These are phyloP conservation scores for Dysmachus trigonus DNA, from an alignment of 2,888 invertebrate genomes.

Conservation along the genomic window DNA sequence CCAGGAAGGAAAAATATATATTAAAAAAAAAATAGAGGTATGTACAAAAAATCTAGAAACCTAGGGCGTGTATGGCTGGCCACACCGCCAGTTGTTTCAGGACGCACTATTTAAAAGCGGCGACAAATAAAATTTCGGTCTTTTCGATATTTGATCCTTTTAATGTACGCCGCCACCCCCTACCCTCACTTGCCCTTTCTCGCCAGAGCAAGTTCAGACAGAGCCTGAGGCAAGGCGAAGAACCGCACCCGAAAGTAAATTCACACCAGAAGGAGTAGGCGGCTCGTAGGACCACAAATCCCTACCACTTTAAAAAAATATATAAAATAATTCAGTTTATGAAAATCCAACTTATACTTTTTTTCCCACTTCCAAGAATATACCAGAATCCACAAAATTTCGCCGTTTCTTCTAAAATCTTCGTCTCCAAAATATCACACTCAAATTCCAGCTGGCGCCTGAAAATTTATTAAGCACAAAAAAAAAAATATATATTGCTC, in stretches of 20 bases:
- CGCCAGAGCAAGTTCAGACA: neutral
- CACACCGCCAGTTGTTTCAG: neutral
- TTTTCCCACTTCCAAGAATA: neutral
- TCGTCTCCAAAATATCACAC: neutral
- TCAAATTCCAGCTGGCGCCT: neutral
- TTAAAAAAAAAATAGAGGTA: too few species aligned
- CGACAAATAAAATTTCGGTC: neutral
- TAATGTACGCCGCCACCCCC: neutral
- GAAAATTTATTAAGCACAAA: neutral
- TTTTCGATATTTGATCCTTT: neutral
- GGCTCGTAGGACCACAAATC: neutral
- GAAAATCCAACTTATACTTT: neutral
- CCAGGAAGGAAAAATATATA: neutral
- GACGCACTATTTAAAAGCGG: neutral
- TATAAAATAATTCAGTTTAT: neutral
- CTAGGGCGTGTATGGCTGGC: constrained; percentile 10
- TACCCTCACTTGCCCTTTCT: neutral
- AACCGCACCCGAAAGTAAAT: constrained; percentile 33
- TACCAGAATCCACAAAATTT: neutral
- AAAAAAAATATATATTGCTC: too few species aligned
- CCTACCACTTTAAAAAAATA: neutral
- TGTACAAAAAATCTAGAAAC: too few species aligned
- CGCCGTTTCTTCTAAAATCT: too few species aligned
- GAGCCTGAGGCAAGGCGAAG: neutral
- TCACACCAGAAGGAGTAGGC: constrained; percentile 28